Evolutionary conservation across 1,140 invertebrate species (phyloP), one percentile per base, ranked within the genome.

Genomic region (Pseudomyrmex concolor): DNA sequence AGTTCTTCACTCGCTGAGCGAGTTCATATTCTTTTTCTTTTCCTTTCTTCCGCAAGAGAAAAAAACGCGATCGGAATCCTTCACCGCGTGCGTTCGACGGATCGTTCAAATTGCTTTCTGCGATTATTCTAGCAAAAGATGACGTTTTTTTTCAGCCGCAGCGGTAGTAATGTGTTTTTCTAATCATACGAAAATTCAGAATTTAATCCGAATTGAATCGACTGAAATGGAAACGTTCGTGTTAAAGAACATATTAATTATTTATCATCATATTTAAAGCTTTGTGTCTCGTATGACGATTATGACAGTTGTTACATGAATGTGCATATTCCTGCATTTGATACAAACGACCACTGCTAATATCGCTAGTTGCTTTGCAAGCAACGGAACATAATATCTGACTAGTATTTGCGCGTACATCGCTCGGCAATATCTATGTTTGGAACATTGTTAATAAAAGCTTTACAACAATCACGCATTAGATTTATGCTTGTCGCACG

Each of bases 401-500:
- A 54, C 43, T 8, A 25, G 60, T 68, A 68, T 68, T 77, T 19
- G 48, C 62, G 8, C 15, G 34, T 13, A 10, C 9, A 55, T 51
- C 5, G 19, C 5, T 19, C 22, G 43, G 12, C 22, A 34, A 4
- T 55, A 45, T 60, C 45, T 54, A 17, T 70, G 64, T 68, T 78
- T 78, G 54, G 51, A 8, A 68, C 3, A 55, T 22, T 55, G 25
- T 34, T 78, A 78, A 70, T 78, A 78, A 78, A 78, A 78, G 76
- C 63, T 68, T 68, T 68, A 66, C 43, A 57, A 57, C 51, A 51
- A 19, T 55, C 51, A 5, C 43, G 51, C 19, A 22, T 15, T 15
- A n/a, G 19, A 19, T 78, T 78, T 78, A 78, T 68, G 50, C 22
- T 63, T 25, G 57, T 62, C 45, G 45, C 19, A 13, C 22, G 48